Conservation (phyloP, 35 echinoderm and acorn worm species). For the Eucidaris tribuloides region DNA sequence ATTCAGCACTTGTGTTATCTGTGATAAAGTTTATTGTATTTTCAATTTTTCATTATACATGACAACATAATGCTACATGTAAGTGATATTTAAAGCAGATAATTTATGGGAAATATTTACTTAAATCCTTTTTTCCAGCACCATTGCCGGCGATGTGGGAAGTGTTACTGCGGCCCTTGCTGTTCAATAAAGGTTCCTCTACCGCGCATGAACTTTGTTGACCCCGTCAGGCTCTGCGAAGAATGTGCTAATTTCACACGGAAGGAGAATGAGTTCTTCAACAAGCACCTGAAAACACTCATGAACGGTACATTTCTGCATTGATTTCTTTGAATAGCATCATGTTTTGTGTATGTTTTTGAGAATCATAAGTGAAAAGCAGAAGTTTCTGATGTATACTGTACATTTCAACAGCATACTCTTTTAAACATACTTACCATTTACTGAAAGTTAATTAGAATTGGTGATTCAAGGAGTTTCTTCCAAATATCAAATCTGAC, state of each 20-base stretch:
- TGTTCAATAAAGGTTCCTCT: conserved; percentile 73
- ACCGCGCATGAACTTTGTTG: conserved; percentile 92
- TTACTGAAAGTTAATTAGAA: too few species aligned
- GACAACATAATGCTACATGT: too few species aligned
- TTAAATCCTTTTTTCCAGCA: conserved; percentile 45
- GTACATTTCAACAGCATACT: too few species aligned
- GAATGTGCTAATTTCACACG: conserved; percentile 64
- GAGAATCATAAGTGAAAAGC: too few species aligned
- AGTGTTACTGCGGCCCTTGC: conserved; percentile 79
- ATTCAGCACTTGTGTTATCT: too few species aligned
- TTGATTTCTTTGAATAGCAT: neutral
- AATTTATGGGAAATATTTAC: neutral
- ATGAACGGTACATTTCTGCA: conserved; percentile 60
- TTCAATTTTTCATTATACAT: too few species aligned
- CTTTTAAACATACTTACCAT: too few species aligned
- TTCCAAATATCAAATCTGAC: too few species aligned
- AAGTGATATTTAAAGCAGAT: neutral
- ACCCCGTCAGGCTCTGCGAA: conserved; percentile 84
- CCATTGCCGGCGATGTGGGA: conserved; percentile 90
- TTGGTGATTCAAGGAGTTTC: too few species aligned
- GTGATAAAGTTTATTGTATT: too few species aligned
- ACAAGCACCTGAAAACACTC: conserved; percentile 88
- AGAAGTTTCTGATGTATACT: too few species aligned
- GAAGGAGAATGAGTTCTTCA: conserved; percentile 96
- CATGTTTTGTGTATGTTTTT: too few species aligned